Evolutionary conservation across 2,113 vertebrate species (phyloP).

Genomic region (Xerus inauris): DNA sequence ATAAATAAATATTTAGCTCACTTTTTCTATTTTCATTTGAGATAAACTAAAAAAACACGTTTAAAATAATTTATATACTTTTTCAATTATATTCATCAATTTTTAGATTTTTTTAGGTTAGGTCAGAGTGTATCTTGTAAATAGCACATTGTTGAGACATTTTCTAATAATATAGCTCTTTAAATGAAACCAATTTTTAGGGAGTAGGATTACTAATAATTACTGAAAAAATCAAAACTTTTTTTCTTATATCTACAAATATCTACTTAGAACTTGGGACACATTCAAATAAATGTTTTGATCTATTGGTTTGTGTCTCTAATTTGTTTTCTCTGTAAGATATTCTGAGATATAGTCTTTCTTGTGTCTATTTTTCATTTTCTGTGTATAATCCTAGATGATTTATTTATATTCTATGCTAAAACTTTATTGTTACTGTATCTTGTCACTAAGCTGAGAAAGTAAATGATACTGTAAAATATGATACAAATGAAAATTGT

Average conservation of each 20-base stretch:
- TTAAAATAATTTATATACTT: constrained; percentile 28
- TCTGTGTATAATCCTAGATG: not conserved
- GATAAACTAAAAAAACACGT: constrained; percentile 36
- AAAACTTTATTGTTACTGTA: not conserved
- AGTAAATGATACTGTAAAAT: not conserved
- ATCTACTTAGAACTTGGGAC: not conserved
- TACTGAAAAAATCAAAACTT: not conserved
- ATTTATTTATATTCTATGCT: constrained; percentile 47
- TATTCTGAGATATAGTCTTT: constrained; percentile 41
- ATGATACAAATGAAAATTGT: constrained; percentile 22
- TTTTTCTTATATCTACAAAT: not conserved
- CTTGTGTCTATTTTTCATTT: constrained; percentile 33
- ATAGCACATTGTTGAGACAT: not conserved
- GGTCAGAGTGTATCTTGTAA: not conserved
- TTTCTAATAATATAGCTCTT: constrained; percentile 28
- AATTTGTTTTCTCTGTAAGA: constrained; percentile 22
- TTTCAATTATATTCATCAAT: not conserved
- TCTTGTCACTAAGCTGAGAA: not conserved
- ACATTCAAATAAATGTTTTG: constrained; percentile 3
- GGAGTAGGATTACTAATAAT: not conserved
- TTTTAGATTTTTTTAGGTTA: constrained; percentile 35
- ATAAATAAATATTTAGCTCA: constrained; percentile 32
- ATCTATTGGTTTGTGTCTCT: not conserved
- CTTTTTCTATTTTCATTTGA: constrained; percentile 45
- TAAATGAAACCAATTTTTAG: constrained; percentile 14